A percentile compares a stretch with the other conserved stretches of the same genome.
phyloP scores from a whole-genome alignment of 2,888 invertebrate genomes.

The Lymantria dispar region DNA sequence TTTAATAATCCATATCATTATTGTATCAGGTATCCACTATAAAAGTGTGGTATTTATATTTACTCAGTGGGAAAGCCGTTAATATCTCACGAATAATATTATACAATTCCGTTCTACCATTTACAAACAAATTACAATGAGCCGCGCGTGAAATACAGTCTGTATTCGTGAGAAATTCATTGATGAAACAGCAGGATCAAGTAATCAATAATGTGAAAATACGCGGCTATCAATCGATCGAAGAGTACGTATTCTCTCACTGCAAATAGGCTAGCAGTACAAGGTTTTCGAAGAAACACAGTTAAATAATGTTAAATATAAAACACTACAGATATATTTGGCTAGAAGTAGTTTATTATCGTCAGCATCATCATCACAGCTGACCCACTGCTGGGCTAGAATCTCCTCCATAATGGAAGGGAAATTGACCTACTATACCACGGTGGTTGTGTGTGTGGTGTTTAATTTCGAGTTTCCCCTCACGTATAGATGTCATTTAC shows the following conservation, averaged over 20 bases:
- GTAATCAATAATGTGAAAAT: conserved; percentile 40
- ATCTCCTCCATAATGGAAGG: too few relatives aligned
- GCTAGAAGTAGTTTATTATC: too few relatives aligned
- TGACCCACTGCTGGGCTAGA: too few relatives aligned
- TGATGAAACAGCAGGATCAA: conserved; percentile 40
- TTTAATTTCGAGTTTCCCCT: too few relatives aligned
- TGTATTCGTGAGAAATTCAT: conserved; percentile 33
- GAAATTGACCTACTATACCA: too few relatives aligned
- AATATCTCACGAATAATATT: conserved; percentile 30
- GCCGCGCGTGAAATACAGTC: conserved; percentile 19
- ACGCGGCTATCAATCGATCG: conserved; percentile 33
- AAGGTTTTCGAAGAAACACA: conserved; percentile 14
- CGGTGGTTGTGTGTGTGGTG: too few relatives aligned
- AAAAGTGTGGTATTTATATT: not conserved
- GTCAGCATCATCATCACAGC: too few relatives aligned
- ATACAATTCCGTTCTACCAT: conserved; percentile 32
- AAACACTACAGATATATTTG: not conserved
- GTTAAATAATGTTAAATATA: conserved; percentile 9
- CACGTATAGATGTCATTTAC: too few relatives aligned
- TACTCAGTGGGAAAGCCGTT: conserved; percentile 11
- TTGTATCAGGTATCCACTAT: too few relatives aligned
- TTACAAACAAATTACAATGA: conserved; percentile 36
- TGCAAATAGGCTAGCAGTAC: conserved; percentile 1
- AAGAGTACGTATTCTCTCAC: conserved; percentile 38
- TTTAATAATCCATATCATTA: not conserved